These are phyloP conservation scores for Indicator indicator DNA, from an alignment of 2,113 vertebrate genomes.

Conservation along the genomic window DNA sequence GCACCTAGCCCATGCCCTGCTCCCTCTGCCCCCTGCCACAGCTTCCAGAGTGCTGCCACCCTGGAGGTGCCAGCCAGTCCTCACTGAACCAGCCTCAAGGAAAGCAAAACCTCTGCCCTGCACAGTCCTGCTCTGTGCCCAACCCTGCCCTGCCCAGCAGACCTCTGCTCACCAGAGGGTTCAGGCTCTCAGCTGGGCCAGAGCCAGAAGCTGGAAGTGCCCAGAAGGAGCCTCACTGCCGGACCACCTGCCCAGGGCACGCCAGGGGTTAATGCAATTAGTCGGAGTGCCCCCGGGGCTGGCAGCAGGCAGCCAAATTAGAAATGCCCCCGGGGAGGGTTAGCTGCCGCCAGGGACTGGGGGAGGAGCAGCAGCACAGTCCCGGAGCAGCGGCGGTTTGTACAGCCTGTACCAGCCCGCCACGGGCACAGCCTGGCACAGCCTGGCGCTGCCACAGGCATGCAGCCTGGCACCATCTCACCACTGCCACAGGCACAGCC, in stretches of 20 bases:
- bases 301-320: constrained; percentile 39
- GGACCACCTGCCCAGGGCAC: neutral
- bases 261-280: constrained; percentile 44
- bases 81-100: neutral
- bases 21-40: neutral
- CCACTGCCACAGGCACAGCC: too few species aligned
- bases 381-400: neutral
- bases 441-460: too few species aligned
- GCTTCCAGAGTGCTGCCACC: neutral
- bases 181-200: neutral
- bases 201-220: neutral
- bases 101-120: neutral
- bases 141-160: neutral
- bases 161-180: neutral
- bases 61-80: neutral
- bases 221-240: neutral
- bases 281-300: neutral
- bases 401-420: neutral
- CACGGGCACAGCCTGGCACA: too few species aligned
- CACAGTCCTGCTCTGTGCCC: neutral
- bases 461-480: too few species aligned
- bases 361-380: neutral
- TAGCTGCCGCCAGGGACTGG: neutral
- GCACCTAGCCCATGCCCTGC: neutral
- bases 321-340: neutral